These are phyloP conservation scores for Acanthis flammea DNA, from an alignment of 2,797 vertebrate species.

Conservation along the genomic window DNA sequence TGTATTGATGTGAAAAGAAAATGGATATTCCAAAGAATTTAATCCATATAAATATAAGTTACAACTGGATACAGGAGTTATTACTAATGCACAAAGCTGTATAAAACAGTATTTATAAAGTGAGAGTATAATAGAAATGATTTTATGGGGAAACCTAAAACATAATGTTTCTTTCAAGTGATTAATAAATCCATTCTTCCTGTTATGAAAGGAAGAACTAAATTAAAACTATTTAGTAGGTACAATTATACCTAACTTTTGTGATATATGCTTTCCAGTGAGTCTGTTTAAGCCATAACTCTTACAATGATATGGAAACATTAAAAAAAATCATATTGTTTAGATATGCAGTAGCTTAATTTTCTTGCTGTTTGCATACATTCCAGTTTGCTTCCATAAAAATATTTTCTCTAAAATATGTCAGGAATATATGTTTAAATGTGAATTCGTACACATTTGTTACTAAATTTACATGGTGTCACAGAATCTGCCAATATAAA, in stretches of 20 bases:
- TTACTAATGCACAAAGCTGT: not conserved
- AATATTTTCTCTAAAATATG: not conserved
- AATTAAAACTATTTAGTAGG: not conserved
- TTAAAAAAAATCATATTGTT: not conserved
- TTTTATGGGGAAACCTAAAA: not conserved
- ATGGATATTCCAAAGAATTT: not conserved
- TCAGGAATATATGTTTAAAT: not conserved
- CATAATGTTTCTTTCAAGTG: not conserved
- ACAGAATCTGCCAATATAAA: not conserved
- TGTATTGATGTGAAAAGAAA: not conserved
- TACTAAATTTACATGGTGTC: not conserved
- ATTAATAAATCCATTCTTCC: not conserved
- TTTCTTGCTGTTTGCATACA: not conserved
- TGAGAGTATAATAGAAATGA: not conserved
- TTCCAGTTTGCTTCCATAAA: not conserved
- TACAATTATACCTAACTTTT: not conserved
- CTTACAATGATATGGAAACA: not conserved
- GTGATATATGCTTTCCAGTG: not conserved
- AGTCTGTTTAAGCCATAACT: not conserved
- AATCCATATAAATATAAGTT: not conserved
- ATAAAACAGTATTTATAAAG: not conserved
- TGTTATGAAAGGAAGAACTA: not conserved
- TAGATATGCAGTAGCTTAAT: not conserved
- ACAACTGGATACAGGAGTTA: not conserved
- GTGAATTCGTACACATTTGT: not conserved